Evolutionary conservation across 2,888 invertebrate genomes (phyloP), one percentile per base, ranked within the genome.

Genomic region (Cyrtodaria siliqua): DNA sequence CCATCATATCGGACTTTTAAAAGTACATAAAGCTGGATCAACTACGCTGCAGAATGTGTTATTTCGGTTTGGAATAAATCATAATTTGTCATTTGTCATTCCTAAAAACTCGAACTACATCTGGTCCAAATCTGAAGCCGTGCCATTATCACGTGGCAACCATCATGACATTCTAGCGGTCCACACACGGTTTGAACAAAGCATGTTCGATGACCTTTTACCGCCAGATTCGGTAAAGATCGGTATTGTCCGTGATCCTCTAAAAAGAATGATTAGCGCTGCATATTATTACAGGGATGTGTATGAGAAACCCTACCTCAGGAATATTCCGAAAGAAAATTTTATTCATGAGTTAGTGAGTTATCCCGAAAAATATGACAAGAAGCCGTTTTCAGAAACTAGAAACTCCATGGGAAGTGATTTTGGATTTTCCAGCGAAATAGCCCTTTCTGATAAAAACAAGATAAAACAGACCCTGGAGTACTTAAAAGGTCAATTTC

Each of bases 11-110:
- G 82, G 74, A 14, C 82, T 82, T 55, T 52, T 84, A 8, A 84
- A 84, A 68, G 82, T 82, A 0, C 82, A 84, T 44, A 84, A 84
- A 53, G 68, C 79, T 1, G 82, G 76, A 27, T 82, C 82, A 55
- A 66, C 81, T 0, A 83, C 83, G 0, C 60, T 79, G 18, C 75
- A 82, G 42, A 81, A 78, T 40, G 69, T 81, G 1, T 71, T 84
- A 24, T 79, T 82, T 27, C 56, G 84, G 9, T 84, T 80, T 63
- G 82, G 80, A 12, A 29, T 74, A 26, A 55, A 60, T 24, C 44
- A 70, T n/a, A 72, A 77, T 38, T 38, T 84, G 9, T 76, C 80
- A 3, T 80, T 80, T 60, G 74, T 77, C 2, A 49, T 84, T 33
- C 72, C 84, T 14, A 57, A 40, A 29, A 60, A 66, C 14, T 33